A percentile compares a stretch with the other conserved stretches of the same genome.
phyloP scores from a whole-genome alignment of 2,113 vertebrate species.

The Notechis scutatus region DNA sequence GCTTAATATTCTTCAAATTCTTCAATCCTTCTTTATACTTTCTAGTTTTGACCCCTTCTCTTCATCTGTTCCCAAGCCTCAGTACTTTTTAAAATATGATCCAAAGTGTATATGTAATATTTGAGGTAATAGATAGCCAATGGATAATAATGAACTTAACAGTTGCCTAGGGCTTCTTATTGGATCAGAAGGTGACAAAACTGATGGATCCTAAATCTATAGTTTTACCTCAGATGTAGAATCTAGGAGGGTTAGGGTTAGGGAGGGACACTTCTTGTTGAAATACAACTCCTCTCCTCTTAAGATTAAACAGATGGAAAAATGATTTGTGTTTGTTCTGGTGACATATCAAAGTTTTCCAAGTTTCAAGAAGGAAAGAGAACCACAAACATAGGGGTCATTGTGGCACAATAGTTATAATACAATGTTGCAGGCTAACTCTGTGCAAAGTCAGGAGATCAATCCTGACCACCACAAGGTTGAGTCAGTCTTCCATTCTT shows the following conservation, averaged over 20 bases:
- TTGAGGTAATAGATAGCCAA: not conserved
- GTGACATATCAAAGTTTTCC: not conserved
- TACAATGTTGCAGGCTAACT: not conserved
- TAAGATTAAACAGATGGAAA: not conserved
- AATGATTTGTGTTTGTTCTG: not conserved
- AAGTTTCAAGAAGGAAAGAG: not conserved
- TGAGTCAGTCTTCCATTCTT: not conserved
- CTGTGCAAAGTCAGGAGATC: not conserved
- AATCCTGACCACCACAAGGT: not conserved
- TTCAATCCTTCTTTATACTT: not conserved
- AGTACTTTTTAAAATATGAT: not conserved
- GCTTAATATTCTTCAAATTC: not conserved
- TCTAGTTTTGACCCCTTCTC: not conserved
- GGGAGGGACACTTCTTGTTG: not conserved
- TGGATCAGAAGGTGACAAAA: not conserved
- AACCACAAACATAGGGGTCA: not conserved
- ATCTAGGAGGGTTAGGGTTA: not conserved
- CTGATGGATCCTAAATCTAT: not conserved
- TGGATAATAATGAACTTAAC: not conserved
- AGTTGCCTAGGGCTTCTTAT: not conserved
- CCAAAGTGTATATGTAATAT: not conserved
- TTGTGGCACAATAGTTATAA: not conserved
- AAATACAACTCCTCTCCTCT: not conserved
- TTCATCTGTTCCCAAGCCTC: not conserved
- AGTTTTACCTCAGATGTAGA: not conserved